These are phyloP conservation scores for Trematomus bernacchii DNA, from an alignment of 2,797 vertebrate species.

Conservation along the genomic window DNA sequence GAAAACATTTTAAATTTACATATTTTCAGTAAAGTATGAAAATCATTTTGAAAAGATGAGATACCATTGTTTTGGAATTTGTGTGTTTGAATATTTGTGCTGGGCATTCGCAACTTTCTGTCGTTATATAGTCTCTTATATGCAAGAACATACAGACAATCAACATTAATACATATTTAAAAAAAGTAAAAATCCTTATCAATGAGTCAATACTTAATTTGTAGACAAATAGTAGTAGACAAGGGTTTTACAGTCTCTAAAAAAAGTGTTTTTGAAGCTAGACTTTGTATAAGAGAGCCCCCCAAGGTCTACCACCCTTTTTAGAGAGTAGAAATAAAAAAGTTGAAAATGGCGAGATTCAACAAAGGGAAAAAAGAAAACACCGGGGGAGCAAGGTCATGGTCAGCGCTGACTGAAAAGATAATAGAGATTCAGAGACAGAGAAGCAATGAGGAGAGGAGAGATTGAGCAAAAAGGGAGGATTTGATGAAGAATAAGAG, in stretches of 20 bases:
- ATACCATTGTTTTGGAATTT: no score
- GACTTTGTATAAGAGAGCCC: conserved; percentile 7
- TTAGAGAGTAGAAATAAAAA: conserved; percentile 41
- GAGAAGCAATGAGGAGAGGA: conserved; percentile 12
- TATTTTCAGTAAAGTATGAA: no score
- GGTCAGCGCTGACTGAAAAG: conserved; percentile 17
- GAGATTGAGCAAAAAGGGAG: neutral
- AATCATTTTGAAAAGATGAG: no score
- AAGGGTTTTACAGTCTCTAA: neutral
- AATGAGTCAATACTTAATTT: neutral
- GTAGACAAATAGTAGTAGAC: neutral
- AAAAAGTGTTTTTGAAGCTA: neutral
- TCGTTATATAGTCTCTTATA: no score
- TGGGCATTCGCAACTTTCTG: no score
- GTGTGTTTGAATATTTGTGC: no score
- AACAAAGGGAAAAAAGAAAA: conserved; percentile 14
- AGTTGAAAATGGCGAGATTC: conserved; percentile 17
- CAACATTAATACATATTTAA: neutral
- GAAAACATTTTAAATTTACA: no score
- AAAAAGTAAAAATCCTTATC: neutral
- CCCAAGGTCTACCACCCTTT: conserved; percentile 19
- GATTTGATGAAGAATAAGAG: neutral
- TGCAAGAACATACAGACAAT: no score
- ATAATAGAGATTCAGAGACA: conserved; percentile 12
- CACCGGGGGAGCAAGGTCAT: conserved; percentile 1